Evolutionary conservation across 1,140 invertebrate species (phyloP), one percentile per base, ranked within the genome.

Genomic region (Chironomus striatipennis): DNA sequence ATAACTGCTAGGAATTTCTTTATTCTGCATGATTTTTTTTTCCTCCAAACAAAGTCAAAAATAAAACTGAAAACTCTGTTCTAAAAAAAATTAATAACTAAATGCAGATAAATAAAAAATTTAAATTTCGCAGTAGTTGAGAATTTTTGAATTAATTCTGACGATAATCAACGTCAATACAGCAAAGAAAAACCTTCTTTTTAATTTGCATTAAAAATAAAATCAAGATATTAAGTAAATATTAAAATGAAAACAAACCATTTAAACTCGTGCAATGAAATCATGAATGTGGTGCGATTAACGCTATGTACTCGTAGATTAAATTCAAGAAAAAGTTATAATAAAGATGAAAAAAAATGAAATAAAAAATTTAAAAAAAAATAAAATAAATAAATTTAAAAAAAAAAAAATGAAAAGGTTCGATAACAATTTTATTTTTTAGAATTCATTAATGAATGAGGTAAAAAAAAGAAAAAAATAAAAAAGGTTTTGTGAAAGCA

Each of bases 401-500:
- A 34, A 34, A 34, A 34, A 34, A 34, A 34, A 34, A 1, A 34
- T 34, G 24, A 34, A 34, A 34, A 34, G n/a, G 47, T 57, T 57
- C 47, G 47, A 15, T 12, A n/a, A 57, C 9, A n/a, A 57, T 57
- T 57, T 57, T 57, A 57, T 57, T 57, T 57, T 57, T 57, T 57
- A 57, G 47, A 57, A n/a, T 57, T 57, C 47, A 57, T 57, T 57
- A 15, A 57, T 57, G 47, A 57, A 57, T 57, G 47, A 57, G n/a
- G 15, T 4, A 4, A 47, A 47, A 57, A 57, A 57, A 57, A 12
- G 12, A 57, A 57, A 47, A 3, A 47, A 47, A 57, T n/a, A 57
- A 57, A n/a, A n/a, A 57, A n/a, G n/a, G 47, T 57, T 57, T 57
- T 57, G 47, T 57, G 47, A 57, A 57, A 57, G 47, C 47, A 57